Evolutionary conservation across 2,797 vertebrate genomes (phyloP).

Genomic region (Corythornis leucogaster): DNA sequence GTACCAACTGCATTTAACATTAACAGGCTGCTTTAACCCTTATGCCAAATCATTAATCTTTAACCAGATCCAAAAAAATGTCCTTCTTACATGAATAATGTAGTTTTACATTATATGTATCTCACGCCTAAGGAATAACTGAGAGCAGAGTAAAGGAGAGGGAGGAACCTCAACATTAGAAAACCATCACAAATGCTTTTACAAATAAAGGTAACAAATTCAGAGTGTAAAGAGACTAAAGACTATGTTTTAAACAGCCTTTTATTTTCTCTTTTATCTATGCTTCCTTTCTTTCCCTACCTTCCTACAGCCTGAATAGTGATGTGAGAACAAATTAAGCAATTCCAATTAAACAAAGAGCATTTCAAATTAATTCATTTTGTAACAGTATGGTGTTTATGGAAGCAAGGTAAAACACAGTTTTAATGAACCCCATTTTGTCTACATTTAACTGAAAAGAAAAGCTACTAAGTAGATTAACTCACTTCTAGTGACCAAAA

Average conservation of each 20-base stretch:
- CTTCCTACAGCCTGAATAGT: neutral
- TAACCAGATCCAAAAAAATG: neutral
- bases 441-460: neutral
- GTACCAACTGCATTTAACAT: neutral
- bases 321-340: neutral
- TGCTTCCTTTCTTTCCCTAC: neutral
- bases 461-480: neutral
- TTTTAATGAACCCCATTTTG: neutral
- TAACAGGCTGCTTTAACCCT: neutral
- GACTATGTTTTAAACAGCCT: neutral
- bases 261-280: neutral
- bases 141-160: neutral
- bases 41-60: neutral
- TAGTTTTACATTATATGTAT: neutral
- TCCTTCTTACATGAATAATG: neutral
- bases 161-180: neutral
- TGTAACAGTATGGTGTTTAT: neutral
- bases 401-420: neutral
- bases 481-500: neutral
- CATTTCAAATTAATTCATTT: conserved; percentile 24
- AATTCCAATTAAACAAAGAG: neutral
- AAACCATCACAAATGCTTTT: neutral
- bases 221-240: neutral
- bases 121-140: neutral
- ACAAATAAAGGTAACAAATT: neutral